Percentiles rank a stretch among this genome's conserved stretches.
phyloP scores from a whole-genome alignment of 2,797 vertebrate species.

The Aulostomus chinensis region DNA sequence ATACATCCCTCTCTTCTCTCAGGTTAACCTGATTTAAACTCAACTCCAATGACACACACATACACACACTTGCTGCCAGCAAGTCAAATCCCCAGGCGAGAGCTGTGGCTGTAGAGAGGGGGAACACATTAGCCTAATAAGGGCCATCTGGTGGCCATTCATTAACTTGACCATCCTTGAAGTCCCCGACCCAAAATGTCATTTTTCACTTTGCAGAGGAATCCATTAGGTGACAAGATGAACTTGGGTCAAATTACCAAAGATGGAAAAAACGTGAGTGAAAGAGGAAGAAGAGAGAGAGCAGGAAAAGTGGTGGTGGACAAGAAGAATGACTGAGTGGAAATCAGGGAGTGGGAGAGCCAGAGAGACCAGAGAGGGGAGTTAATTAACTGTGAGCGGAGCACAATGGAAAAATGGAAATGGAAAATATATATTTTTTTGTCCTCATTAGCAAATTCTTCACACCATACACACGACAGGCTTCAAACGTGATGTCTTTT shows the following conservation, averaged over 20 bases:
- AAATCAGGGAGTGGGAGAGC: too few species aligned
- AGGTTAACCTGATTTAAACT: slow-evolving; percentile 71
- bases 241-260: slow-evolving; percentile 71
- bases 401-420: slow-evolving; percentile 6
- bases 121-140: slow-evolving; percentile 85
- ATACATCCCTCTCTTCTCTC: slow-evolving; percentile 50
- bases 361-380: slow-evolving; percentile 16
- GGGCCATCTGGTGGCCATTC: slow-evolving; percentile 86
- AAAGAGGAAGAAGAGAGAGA: slow-evolving; percentile 16
- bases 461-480: neutral
- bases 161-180: slow-evolving; percentile 85
- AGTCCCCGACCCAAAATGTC: slow-evolving; percentile 79
- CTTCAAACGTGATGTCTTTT: slow-evolving; percentile 2
- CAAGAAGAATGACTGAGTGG: slow-evolving; percentile 9
- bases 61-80: slow-evolving; percentile 47
- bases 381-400: slow-evolving; percentile 57
- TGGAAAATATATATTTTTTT: too few species aligned
- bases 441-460: slow-evolving; percentile 5
- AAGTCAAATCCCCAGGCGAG: slow-evolving; percentile 70
- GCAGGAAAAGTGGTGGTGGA: slow-evolving; percentile 1
- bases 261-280: slow-evolving; percentile 60
- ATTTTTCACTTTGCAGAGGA: slow-evolving; percentile 79
- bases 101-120: slow-evolving; percentile 65
- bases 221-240: slow-evolving; percentile 66
- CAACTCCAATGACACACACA: slow-evolving; percentile 12